These are phyloP conservation scores for Amblyopsis rosae DNA, from an alignment of 2,113 vertebrate species.

Conservation along the genomic window DNA sequence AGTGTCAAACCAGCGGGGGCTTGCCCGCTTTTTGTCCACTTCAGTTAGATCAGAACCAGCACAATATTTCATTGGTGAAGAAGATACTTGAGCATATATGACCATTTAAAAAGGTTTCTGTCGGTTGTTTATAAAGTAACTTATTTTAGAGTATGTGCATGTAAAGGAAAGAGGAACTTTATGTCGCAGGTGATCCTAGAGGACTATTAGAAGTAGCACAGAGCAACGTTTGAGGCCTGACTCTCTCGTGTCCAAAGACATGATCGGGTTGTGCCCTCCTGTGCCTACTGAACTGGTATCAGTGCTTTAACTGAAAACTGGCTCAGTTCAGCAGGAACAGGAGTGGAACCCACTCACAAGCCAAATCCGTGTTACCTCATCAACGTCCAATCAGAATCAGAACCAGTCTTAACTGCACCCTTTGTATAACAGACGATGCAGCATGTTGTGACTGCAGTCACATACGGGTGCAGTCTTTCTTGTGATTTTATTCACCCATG, in stretches of 20 bases:
- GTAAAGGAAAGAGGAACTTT: background rate
- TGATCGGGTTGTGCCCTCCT: constrained; percentile 70
- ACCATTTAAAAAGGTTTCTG: background rate
- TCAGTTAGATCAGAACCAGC: constrained; percentile 17
- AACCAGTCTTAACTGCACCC: constrained; percentile 9
- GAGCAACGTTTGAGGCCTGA: background rate
- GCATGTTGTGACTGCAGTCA: constrained; percentile 26
- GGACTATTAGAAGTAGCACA: background rate
- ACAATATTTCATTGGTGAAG: constrained; percentile 3
- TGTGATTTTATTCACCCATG: constrained; percentile 39
- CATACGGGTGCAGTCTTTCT: constrained; percentile 39
- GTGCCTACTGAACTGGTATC: constrained; percentile 88
- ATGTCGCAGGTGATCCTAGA: too few species aligned
- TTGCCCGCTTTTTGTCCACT: constrained; percentile 40
- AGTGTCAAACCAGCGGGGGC: constrained; percentile 43
- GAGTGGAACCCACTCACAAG: constrained; percentile 68
- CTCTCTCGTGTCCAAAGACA: background rate
- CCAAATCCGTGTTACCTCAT: constrained; percentile 10
- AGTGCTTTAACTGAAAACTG: constrained; percentile 78
- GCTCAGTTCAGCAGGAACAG: constrained; percentile 89
- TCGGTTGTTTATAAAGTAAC: background rate
- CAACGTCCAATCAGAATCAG: constrained; percentile 3
- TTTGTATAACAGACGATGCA: constrained; percentile 5
- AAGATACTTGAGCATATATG: constrained; percentile 1
- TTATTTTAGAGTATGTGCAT: background rate